Evolutionary conservation across 2,797 vertebrate genomes (phyloP), one percentile per base, ranked within the genome.

Genomic region (Betta splendens): DNA sequence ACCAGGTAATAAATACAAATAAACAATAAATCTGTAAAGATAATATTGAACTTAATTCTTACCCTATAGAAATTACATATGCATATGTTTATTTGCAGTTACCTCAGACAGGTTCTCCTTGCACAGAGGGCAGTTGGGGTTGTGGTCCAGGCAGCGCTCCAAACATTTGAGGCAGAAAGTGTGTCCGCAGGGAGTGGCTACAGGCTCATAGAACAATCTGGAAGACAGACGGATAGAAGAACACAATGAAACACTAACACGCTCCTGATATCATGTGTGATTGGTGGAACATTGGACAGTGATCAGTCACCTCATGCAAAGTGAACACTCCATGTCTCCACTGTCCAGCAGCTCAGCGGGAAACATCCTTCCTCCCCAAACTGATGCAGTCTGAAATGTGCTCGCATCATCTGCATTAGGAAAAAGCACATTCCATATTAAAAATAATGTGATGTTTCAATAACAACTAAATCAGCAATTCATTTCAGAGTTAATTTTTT

Each of bases 91-190:
- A n/a, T 20, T 29, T 36, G 37, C 16, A 11, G 12, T 23, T 75
- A 97, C 95, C 89, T 97, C 94, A 2, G 94, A 92, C 12, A 97
- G 91, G 56, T 95, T 95, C 87, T 97, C 95, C 72, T 97, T 98
- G 90, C 96, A 98, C 81, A 98, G 90, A 0, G 96, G 95, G 65
- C 96, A 98, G 84, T 93, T 92, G 0, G 93, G 88, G 72, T 95
- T 95, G 70, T 97, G 95, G 85, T 98, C 95, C 70, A 97, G 88
- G 89, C 95, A 96, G 84, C 92, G 94, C 81, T 98, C 94, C 54
- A 96, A 93, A 91, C 95, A 98, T 89, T 95, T 97, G 47, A 98
- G 94, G 89, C 96, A 98, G 91, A 98, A 96, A 5, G 93, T 96
- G 80, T 96, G 96, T 80, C 95, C 96, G 58, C 96, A 98, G 56